Percentiles rank a stretch among this genome's conserved stretches.
Conservation (phyloP, 2,797 vertebrate species). For the Pristis pectinata region DNA sequence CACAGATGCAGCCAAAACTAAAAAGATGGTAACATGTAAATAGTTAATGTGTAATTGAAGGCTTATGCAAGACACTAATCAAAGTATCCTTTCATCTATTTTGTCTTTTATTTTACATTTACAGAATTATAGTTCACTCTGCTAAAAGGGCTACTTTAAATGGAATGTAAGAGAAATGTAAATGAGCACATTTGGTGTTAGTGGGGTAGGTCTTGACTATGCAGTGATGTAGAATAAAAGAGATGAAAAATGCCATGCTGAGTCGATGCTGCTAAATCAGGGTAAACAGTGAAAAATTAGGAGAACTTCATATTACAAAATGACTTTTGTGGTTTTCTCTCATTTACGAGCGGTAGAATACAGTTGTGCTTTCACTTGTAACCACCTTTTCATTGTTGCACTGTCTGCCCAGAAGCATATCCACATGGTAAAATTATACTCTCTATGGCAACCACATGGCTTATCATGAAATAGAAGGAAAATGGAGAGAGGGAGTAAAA, state of each 20-base stretch:
- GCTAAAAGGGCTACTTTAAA: neutral
- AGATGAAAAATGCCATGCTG: neutral
- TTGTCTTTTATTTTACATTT: neutral
- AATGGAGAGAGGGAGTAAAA: too few relatives aligned
- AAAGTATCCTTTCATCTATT: neutral
- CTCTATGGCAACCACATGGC: too few relatives aligned
- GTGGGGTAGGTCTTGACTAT: neutral
- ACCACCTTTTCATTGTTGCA: neutral
- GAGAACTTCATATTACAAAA: too few relatives aligned
- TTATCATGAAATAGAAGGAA: too few relatives aligned
- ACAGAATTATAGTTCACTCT: neutral
- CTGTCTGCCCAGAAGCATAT: too few relatives aligned
- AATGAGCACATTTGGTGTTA: neutral
- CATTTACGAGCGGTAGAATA: too few relatives aligned
- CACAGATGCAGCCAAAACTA: too few relatives aligned
- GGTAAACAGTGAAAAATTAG: too few relatives aligned
- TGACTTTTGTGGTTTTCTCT: too few relatives aligned
- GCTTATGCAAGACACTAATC: neutral
- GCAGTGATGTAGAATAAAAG: neutral
- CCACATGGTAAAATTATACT: too few relatives aligned
- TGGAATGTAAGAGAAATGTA: neutral
- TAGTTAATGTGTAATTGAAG: constrained; percentile 4
- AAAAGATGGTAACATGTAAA: neutral
- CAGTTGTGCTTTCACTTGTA: too few relatives aligned
- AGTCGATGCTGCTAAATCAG: too few relatives aligned